A percentile compares a stretch with the other conserved stretches of the same genome.
Evolutionary conservation across 2,797 vertebrate species (phyloP).

Genomic region (Neopelma chrysocephalum): DNA sequence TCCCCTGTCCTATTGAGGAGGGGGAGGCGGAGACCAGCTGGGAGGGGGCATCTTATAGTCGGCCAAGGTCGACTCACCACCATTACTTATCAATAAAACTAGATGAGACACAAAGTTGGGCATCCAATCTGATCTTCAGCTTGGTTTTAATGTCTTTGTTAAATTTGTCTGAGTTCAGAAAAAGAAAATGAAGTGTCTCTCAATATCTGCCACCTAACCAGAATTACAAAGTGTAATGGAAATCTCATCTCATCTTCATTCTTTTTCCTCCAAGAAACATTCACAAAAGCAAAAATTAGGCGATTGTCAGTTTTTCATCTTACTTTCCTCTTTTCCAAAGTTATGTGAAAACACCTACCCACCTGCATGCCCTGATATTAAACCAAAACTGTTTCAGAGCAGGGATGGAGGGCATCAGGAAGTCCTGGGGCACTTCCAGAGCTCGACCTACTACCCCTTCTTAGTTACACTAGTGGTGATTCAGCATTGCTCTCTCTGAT

Average conservation of each 20-base stretch:
- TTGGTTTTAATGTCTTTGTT: neutral
- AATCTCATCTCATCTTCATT: neutral
- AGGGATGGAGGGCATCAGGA: neutral
- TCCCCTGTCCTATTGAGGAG: accelerated
- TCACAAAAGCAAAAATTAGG: neutral
- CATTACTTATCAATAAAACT: neutral
- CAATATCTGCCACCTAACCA: neutral
- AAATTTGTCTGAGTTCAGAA: neutral
- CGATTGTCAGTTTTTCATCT: neutral
- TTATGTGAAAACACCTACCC: accelerated
- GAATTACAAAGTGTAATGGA: neutral
- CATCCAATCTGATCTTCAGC: neutral
- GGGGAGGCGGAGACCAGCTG: accelerated
- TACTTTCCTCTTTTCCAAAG: neutral
- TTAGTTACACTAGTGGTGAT: neutral
- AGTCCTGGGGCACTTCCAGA: accelerated
- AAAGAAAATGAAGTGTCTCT: neutral
- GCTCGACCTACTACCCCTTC: neutral
- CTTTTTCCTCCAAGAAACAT: neutral
- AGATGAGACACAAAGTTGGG: neutral
- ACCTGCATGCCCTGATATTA: neutral
- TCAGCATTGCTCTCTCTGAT: neutral
- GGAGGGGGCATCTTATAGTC: accelerated
- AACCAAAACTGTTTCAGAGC: neutral
- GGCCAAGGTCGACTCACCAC: neutral